Evolutionary conservation across 2,888 invertebrate genomes (phyloP), one percentile per base, ranked within the genome.

Genomic region (Ferdinandea cuprea): DNA sequence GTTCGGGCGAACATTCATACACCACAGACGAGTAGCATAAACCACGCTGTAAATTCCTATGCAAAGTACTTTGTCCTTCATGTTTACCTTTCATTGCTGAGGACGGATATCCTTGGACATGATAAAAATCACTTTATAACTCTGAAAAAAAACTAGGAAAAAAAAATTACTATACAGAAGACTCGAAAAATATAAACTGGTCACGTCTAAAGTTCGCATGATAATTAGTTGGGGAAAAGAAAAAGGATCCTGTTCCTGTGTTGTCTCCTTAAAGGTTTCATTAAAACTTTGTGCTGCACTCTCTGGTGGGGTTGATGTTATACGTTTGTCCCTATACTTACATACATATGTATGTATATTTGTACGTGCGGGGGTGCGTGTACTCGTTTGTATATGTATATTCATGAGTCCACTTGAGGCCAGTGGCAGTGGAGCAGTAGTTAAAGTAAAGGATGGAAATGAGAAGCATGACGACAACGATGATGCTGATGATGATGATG

Each of bases 141-240:
- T 44, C 69, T 56, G 21, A 15, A 71, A 48, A 76, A 76, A 71
- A 48, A 76, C 69, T 9, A 44, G 32, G 17, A 44, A 35, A 63
- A 56, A 52, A 40, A 63, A 61, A 30, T 54, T 52, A n/a, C 58
- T 30, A 17, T 25, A 44, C 17, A 25, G 21, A 37, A 50, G 30
- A 50, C 25, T 17, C 8, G 17, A 13, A 13, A 40, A 11, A 65
- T 30, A 32, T 35, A 30, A 69, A 65, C 65, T 81, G 81, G 77
- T 81, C 77, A 77, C 71, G 81, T 81, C 58, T 25, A 32, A 65
- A 58, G 71, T 59, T 81, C 77, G 77, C 52, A 71, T 71, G 71
- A 71, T 81, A 81, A 81, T 81, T 77, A 81, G 77, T 71, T 81
- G 44, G 37, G 44, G 44, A 37, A 44, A 44, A 46, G 21, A 17